Evolutionary conservation across 2,113 vertebrate species (phyloP).

Genomic region (Oreochromis spilurus): DNA sequence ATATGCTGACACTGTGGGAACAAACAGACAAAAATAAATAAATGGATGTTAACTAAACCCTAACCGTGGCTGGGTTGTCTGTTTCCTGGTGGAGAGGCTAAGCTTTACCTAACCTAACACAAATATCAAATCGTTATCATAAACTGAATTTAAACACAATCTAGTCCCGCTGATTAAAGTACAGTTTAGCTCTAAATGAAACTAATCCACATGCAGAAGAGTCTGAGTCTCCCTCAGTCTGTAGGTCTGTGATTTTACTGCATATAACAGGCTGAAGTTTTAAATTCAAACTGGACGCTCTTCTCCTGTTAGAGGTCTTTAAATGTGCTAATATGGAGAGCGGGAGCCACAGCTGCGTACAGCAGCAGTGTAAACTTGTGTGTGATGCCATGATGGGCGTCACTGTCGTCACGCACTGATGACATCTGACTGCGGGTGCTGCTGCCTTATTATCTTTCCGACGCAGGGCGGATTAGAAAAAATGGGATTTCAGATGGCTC

Average conservation of each 20-base stretch:
- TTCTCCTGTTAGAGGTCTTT: background rate
- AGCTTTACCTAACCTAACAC: background rate
- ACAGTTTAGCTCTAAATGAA: background rate
- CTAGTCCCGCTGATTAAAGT: background rate
- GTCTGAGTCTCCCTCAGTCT: background rate
- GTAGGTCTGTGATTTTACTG: background rate
- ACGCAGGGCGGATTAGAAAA: constrained; percentile 72
- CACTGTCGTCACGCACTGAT: constrained; percentile 60
- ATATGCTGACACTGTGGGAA: background rate
- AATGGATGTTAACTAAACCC: background rate
- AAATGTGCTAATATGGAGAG: background rate
- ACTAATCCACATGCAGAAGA: background rate
- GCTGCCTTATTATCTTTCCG: constrained; percentile 66
- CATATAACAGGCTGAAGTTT: background rate
- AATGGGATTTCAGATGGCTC: constrained; percentile 67
- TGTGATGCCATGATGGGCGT: constrained; percentile 18
- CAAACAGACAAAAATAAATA: background rate
- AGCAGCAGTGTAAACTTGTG: constrained; percentile 12
- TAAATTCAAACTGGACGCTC: background rate
- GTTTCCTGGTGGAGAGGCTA: background rate
- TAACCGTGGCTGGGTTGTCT: background rate
- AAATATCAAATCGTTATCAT: background rate
- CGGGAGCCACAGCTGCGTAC: background rate
- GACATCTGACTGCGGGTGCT: constrained; percentile 68
- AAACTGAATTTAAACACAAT: background rate